Evolutionary conservation across 2,797 vertebrate genomes (phyloP).

Genomic region (Pseudochaenichthys georgianus): DNA sequence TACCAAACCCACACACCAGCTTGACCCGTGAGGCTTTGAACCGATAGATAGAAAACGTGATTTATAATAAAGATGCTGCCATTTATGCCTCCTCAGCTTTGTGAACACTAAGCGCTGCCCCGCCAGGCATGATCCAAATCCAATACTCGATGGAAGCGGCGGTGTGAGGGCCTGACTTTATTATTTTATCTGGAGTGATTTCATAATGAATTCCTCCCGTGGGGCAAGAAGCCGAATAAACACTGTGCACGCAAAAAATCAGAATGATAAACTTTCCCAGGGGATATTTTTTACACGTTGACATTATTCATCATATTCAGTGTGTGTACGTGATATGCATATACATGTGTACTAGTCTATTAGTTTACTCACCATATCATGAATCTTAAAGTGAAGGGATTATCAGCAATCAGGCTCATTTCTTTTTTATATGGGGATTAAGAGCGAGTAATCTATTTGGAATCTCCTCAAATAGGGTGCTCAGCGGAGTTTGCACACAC

Average conservation of each 20-base stretch:
- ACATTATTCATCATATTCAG: constrained; percentile 56
- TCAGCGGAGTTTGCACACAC: constrained; percentile 30
- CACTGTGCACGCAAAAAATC: constrained; percentile 54
- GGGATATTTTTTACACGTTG: constrained; percentile 28
- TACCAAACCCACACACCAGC: background rate
- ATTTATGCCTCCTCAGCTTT: constrained; percentile 21
- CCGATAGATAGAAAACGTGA: background rate
- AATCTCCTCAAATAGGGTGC: constrained; percentile 71
- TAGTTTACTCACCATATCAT: constrained; percentile 41
- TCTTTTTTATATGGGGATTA: constrained; percentile 66
- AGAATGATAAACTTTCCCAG: constrained; percentile 44
- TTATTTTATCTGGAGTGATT: constrained; percentile 55
- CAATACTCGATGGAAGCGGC: constrained; percentile 32
- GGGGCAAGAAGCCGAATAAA: constrained; percentile 57
- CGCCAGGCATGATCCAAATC: constrained; percentile 30
- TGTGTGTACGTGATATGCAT: constrained; percentile 7
- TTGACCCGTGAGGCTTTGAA: background rate
- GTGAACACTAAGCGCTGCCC: constrained; percentile 43
- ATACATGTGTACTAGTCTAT: background rate
- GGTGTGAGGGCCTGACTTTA: constrained; percentile 41
- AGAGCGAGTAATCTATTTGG: constrained; percentile 72
- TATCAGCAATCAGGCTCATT: constrained; percentile 68
- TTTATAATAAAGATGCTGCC: constrained; percentile 35
- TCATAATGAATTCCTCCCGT: constrained; percentile 60
- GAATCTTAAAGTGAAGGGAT: constrained; percentile 54